A percentile compares a stretch with the other conserved stretches of the same genome.
Evolutionary conservation across 2,888 invertebrate species (phyloP).

Genomic region (Creontiades dilutus): DNA sequence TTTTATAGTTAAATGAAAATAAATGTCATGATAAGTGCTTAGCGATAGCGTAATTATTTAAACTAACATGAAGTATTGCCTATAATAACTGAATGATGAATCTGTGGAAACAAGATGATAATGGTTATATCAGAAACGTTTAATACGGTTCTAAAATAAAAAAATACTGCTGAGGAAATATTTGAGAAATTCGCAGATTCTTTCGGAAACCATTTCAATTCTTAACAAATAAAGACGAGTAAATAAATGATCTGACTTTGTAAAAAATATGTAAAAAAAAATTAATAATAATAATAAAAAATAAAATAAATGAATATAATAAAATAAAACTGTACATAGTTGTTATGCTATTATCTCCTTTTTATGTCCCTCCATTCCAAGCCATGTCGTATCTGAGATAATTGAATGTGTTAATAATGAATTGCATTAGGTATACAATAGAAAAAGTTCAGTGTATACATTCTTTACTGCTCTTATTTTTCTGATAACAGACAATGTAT

Average conservation of each 20-base stretch:
- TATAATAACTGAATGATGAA: neutral
- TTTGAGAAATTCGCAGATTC: neutral
- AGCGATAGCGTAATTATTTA: neutral
- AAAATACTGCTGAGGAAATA: neutral
- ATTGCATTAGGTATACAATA: conserved; percentile 7
- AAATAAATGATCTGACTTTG: neutral
- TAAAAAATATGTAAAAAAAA: neutral
- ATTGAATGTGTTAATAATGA: conserved; percentile 10
- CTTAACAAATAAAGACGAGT: conserved; percentile 11
- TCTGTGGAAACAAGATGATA: neutral
- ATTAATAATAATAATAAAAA: no score
- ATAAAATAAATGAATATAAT: neutral
- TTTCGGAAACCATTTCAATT: neutral
- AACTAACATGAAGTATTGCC: neutral
- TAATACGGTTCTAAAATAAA: neutral
- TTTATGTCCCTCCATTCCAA: conserved; percentile 53
- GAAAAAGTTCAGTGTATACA: neutral
- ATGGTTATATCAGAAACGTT: neutral
- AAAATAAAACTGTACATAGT: neutral
- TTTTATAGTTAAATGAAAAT: neutral
- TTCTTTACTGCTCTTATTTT: conserved; percentile 8
- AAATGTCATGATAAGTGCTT: neutral
- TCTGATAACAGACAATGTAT: neutral
- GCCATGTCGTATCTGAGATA: conserved; percentile 39
- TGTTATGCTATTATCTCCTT: conserved; percentile 41